These are phyloP conservation scores for Melipona beecheii DNA, from an alignment of 2,888 invertebrate genomes.

Conservation along the genomic window DNA sequence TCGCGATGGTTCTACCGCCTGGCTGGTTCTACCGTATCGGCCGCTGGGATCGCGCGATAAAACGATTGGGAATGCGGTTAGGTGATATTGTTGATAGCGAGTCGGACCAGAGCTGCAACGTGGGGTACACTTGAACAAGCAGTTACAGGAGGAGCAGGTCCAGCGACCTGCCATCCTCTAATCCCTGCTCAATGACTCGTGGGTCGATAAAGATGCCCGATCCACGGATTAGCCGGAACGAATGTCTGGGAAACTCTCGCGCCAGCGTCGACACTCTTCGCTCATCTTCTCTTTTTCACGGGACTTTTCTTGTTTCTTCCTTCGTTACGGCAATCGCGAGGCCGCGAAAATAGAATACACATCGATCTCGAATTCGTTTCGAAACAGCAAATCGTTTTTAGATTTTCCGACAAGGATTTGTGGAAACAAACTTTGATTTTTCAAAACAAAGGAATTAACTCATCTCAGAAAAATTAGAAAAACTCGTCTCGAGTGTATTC, in stretches of 20 bases:
- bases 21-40: constrained; percentile 39
- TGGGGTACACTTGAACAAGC: constrained; percentile 18
- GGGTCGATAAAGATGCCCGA: constrained; percentile 39
- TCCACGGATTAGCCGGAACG: constrained; percentile 11
- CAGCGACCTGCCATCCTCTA: constrained; percentile 34
- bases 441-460: no score
- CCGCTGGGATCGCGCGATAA: constrained; percentile 52
- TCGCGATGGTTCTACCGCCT: constrained; percentile 27
- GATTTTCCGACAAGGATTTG: no score
- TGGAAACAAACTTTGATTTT: no score
- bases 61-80: constrained; percentile 55
- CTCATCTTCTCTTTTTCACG: no score
- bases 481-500: no score
- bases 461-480: no score
- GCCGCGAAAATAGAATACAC: no score
- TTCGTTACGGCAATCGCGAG: no score
- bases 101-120: constrained; percentile 42
- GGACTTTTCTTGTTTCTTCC: no score
- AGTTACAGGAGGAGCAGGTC: constrained; percentile 20
- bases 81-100: constrained; percentile 58
- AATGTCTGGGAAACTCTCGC: constrained; percentile 32
- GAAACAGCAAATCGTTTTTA: no score
- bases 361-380: no score
- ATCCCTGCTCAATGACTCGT: constrained; percentile 46
- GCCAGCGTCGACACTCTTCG: neutral